phyloP scores from a whole-genome alignment of 2,113 vertebrate species.

The Cranoglanis bouderius region DNA sequence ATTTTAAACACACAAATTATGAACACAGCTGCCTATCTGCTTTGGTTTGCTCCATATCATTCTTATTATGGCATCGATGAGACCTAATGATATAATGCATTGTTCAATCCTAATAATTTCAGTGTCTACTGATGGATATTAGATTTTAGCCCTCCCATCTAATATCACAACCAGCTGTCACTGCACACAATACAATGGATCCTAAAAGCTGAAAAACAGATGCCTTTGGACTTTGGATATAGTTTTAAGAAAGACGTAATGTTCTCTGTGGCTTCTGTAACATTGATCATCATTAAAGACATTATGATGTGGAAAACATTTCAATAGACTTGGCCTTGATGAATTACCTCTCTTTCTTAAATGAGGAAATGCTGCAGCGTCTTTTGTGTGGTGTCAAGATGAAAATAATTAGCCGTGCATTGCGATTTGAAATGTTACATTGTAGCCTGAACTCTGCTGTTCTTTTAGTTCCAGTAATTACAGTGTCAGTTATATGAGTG shows the following conservation, averaged over 20 bases:
- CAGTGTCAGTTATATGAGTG: background rate
- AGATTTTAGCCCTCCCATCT: too few species aligned
- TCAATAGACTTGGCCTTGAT: constrained; percentile 14
- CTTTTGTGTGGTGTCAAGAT: background rate
- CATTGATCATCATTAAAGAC: constrained; percentile 11
- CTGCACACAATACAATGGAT: background rate
- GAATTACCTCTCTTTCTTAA: background rate
- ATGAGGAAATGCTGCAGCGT: background rate
- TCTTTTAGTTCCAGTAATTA: background rate
- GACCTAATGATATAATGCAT: background rate
- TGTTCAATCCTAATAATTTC: background rate
- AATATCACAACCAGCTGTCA: constrained; percentile 6
- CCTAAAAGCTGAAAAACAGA: constrained; percentile 11
- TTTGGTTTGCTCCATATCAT: background rate
- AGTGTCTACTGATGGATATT: background rate
- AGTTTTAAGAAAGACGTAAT: constrained; percentile 16
- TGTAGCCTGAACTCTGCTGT: background rate
- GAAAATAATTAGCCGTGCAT: constrained; percentile 9
- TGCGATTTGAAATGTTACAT: background rate
- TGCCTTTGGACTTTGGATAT: background rate
- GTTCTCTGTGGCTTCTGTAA: constrained; percentile 30
- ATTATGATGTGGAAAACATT: constrained; percentile 36
- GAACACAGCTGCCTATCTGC: background rate
- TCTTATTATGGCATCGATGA: constrained; percentile 1
- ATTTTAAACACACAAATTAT: background rate